phyloP scores from a whole-genome alignment of 2,113 vertebrate genomes.

The Orientallactaga bullata region DNA sequence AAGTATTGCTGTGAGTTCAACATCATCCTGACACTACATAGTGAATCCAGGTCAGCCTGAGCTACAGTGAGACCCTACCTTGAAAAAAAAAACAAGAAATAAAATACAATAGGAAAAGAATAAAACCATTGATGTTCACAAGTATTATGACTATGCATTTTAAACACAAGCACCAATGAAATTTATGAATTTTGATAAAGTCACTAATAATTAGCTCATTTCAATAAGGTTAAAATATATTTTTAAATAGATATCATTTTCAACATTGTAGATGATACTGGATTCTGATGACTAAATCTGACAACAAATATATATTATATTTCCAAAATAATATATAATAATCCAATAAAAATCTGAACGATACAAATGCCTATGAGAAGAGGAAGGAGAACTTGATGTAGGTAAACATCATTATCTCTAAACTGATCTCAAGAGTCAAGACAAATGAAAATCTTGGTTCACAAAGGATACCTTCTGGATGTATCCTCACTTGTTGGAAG shows the following conservation, averaged over 20 bases:
- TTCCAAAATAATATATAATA: constrained; percentile 5
- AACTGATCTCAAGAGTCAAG: neutral
- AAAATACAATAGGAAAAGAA: neutral
- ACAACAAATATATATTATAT: neutral
- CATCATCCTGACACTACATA: no score
- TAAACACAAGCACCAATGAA: neutral
- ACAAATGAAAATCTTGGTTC: neutral
- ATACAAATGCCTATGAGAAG: neutral
- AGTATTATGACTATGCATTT: neutral
- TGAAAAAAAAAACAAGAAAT: no score
- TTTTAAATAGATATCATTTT: constrained; percentile 38
- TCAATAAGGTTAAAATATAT: neutral
- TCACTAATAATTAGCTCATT: neutral
- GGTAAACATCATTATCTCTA: neutral
- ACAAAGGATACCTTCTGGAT: neutral
- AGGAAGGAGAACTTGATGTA: neutral
- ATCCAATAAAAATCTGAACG: neutral
- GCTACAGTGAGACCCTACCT: no score
- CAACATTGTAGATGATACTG: neutral
- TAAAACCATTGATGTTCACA: neutral
- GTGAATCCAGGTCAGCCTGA: no score
- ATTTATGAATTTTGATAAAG: neutral
- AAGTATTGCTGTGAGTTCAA: no score
- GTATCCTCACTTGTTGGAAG: neutral
- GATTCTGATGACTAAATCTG: neutral